Evolutionary conservation across 2,888 invertebrate genomes (phyloP).

Genomic region (Athetis lepigone): DNA sequence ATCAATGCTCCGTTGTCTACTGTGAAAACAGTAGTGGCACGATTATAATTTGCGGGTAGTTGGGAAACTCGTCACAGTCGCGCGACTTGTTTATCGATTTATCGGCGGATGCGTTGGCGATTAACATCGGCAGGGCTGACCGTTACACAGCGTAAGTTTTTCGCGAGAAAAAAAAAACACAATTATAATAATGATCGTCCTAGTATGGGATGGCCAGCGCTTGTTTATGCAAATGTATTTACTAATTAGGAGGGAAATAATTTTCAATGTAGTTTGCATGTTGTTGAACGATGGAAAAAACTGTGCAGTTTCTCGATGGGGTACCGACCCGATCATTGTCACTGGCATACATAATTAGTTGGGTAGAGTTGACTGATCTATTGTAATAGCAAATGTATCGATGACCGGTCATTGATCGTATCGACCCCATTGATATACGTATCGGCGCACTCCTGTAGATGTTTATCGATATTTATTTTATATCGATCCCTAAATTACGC

Average conservation of each 20-base stretch:
- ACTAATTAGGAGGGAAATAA: constrained; percentile 88
- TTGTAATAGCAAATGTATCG: constrained; percentile 66
- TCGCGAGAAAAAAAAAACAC: constrained; percentile 83
- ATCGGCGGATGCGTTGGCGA: constrained; percentile 87
- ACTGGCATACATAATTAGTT: constrained; percentile 75
- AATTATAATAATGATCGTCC: constrained; percentile 89
- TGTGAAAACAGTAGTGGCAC: constrained; percentile 81
- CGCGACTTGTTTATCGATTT: constrained; percentile 87
- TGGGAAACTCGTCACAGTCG: constrained; percentile 84
- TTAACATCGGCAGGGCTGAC: constrained; percentile 82
- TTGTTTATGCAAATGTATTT: constrained; percentile 87
- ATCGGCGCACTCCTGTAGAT: constrained; percentile 54
- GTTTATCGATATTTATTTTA: constrained; percentile 70
- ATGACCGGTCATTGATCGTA: constrained; percentile 66
- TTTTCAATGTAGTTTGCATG: constrained; percentile 86
- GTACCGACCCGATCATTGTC: constrained; percentile 76
- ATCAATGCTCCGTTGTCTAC: constrained; percentile 76
- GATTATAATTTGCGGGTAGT: constrained; percentile 84
- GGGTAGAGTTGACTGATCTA: constrained; percentile 77
- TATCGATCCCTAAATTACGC: constrained; percentile 60
- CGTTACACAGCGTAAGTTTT: constrained; percentile 85
- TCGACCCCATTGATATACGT: constrained; percentile 48
- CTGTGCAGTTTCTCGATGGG: constrained; percentile 70
- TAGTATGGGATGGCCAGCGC: constrained; percentile 84
- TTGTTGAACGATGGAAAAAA: constrained; percentile 73